A percentile compares a stretch with the other conserved stretches of the same genome.
phyloP scores from a whole-genome alignment of 2,113 vertebrate genomes.

The Malaclemys terrapin region DNA sequence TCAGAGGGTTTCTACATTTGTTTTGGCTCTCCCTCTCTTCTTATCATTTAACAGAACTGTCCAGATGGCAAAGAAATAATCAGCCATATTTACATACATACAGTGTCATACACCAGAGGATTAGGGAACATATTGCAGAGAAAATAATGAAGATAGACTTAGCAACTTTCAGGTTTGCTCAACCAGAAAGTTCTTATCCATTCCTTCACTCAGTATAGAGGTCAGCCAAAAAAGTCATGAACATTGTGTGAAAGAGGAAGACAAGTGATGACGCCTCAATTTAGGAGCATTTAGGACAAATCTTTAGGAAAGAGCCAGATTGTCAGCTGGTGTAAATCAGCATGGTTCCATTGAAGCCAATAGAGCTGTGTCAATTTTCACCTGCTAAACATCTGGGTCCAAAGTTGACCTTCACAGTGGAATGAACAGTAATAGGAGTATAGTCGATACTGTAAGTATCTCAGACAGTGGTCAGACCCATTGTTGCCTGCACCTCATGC shows the following conservation, averaged over 20 bases:
- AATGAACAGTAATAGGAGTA: not conserved
- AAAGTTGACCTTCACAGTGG: not conserved
- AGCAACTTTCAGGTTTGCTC: not conserved
- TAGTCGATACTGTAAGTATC: not conserved
- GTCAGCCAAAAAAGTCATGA: not conserved
- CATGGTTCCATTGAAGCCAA: not conserved
- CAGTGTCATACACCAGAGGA: not conserved
- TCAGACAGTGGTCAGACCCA: not conserved
- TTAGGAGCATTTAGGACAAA: not conserved
- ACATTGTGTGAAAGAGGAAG: not conserved
- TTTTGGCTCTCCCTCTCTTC: not conserved
- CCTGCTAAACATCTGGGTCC: not conserved
- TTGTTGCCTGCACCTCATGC: accelerated
- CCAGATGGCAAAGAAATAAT: constrained; percentile 30
- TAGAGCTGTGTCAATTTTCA: not conserved
- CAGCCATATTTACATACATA: constrained; percentile 28
- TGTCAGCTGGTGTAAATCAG: not conserved
- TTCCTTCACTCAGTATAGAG: not conserved
- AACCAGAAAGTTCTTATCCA: not conserved
- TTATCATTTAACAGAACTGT: not conserved
- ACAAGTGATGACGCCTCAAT: not conserved
- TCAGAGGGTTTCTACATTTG: not conserved
- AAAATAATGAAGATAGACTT: constrained; percentile 3
- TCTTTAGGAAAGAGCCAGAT: not conserved
- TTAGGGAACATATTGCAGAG: not conserved